Evolutionary conservation across 1,140 invertebrate genomes (phyloP), one percentile per base, ranked within the genome.

Genomic region (Dinothrombium tinctorium): DNA sequence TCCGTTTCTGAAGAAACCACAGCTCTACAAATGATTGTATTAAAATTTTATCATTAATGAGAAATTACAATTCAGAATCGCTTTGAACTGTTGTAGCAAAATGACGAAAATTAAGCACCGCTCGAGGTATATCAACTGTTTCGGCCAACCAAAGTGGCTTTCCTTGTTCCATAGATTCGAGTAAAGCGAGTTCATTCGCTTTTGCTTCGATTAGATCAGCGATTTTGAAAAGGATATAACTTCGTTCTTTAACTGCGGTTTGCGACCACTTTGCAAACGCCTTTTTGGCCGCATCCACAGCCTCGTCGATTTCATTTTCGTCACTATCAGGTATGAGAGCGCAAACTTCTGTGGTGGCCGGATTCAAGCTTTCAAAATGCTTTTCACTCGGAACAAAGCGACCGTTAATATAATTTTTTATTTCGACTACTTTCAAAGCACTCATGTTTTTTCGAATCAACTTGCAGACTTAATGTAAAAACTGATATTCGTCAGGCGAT

Each of bases 141-240:
- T 50, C 59, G 3, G 68, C 59, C 29, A 68, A 49, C 54, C 54
- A 59, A 4, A 71, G 43, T 4, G 68, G 64, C 50, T 71, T 71
- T 2, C 69, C 69, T 52, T 71, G 67, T 51, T 71, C 69, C 31
- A 48, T 51, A 4, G 65, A 67, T 51, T 71, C 69, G 0, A 64
- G 52, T 33, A 51, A 46, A 2, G 67, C 67, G 51, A 71, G 63
- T 35, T 64, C 62, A 24, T 65, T 58, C 8, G 63, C 37, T 19
- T 57, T 50, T 7, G 51, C 49, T 47, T 71, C 68, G 19, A 71
- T 50, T 5, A 66, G 40, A 43, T 69, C 65, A 8, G 69, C 68
- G 32, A 67, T 58, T 51, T 60, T 60, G 25, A 55, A 46, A 0
- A 66, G 43, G 36, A 59, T 40, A 19, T 48, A 43, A 0, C 57